Evolutionary conservation across 2,113 vertebrate species (phyloP).

Genomic region (Hyperopisus bebe): DNA sequence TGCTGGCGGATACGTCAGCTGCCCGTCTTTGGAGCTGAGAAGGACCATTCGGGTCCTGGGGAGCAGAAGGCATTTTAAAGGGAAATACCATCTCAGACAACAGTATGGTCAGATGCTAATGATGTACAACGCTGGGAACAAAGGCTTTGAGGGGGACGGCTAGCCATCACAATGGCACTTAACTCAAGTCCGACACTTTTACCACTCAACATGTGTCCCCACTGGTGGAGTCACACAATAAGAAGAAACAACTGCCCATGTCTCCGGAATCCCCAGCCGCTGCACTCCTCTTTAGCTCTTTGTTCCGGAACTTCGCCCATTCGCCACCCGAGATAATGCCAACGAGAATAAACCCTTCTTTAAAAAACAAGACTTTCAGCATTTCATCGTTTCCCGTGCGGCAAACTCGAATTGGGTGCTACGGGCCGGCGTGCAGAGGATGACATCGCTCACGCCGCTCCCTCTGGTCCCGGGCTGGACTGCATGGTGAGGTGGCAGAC

Average conservation of each 20-base stretch:
- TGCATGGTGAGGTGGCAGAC: conserved; percentile 37
- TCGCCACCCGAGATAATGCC: not conserved
- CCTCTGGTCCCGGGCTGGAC: conserved; percentile 30
- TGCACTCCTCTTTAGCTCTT: conserved; percentile 19
- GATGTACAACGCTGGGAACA: conserved; percentile 60
- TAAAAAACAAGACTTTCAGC: not conserved
- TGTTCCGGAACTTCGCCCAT: conserved; percentile 6
- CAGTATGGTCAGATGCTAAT: conserved; percentile 74
- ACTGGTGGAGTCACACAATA: conserved; percentile 55
- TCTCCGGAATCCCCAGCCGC: conserved; percentile 27
- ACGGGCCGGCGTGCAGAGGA: conserved; percentile 36
- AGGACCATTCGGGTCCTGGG: conserved; percentile 18
- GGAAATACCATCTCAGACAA: conserved; percentile 47
- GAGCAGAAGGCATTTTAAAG: conserved; percentile 21
- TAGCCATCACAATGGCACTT: conserved; percentile 55
- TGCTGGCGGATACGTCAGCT: not conserved
- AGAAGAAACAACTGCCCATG: conserved; percentile 52
- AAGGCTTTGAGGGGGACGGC: conserved; percentile 54
- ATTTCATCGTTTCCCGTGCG: conserved; percentile 29
- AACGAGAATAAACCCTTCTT: not conserved
- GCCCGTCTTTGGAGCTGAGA: not conserved
- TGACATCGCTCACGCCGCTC: conserved; percentile 48
- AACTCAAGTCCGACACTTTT: conserved; percentile 64
- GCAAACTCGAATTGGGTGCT: conserved; percentile 40
- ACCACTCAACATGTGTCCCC: conserved; percentile 68